These are phyloP conservation scores for Drosophila equinoxialis DNA, from an alignment of 1,140 invertebrate species.

Conservation along the genomic window DNA sequence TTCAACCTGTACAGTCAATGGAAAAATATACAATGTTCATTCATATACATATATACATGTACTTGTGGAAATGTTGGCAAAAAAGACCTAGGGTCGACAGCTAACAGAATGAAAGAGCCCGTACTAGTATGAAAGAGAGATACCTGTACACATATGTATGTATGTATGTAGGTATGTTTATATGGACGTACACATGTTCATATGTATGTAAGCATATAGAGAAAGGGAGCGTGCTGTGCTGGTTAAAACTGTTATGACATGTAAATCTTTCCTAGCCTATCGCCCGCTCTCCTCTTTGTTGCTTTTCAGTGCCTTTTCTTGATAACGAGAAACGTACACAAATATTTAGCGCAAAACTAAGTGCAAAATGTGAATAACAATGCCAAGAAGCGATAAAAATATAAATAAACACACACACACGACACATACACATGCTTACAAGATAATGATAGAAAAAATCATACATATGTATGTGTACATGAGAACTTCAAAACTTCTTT, in stretches of 20 bases:
- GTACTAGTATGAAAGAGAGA: not conserved
- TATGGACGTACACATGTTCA: no score
- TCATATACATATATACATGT: no score
- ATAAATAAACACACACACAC: slow-evolving; percentile 53
- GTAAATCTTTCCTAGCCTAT: slow-evolving; percentile 10
- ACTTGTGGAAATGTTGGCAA: not conserved
- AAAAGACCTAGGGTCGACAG: not conserved
- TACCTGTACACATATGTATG: not conserved
- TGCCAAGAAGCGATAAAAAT: slow-evolving; percentile 66
- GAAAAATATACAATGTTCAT: slow-evolving; percentile 10
- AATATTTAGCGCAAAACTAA: slow-evolving; percentile 45
- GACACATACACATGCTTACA: not conserved
- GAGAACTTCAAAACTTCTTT: no score
- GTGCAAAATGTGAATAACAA: slow-evolving; percentile 69
- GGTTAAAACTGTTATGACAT: slow-evolving; percentile 29
- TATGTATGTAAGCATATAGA: not conserved
- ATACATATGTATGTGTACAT: not conserved
- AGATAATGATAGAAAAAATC: not conserved
- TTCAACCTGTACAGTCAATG: slow-evolving; percentile 63
- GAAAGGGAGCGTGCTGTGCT: not conserved
- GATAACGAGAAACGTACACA: slow-evolving; percentile 62
- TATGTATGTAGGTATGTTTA: no score
- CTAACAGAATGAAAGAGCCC: not conserved
- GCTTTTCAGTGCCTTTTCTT: slow-evolving; percentile 16
- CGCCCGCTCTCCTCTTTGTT: not conserved